Base-by-base conservation (phyloP, 2,888 invertebrate species). In the Trisateles emortualis region DNA sequence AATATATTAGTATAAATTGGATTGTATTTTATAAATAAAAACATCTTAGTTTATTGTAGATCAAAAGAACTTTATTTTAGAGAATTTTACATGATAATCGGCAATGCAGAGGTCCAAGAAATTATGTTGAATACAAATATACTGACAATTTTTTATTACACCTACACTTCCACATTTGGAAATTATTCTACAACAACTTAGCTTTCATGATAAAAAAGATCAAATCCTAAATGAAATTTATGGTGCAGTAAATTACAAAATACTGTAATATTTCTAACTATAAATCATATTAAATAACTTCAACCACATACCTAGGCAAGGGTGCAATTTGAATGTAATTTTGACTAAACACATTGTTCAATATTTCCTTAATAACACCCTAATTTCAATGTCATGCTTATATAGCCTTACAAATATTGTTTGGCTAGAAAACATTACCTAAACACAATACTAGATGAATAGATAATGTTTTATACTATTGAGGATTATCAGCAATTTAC, bases 11-110 rank as follows among this genome's bases (percentile, higher is more conserved):
- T 26, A 26, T 5, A 26, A 8, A 8, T 1, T 26, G 8, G 8
- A 26, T 8, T 26, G 26, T 26, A 26, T n/a, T n/a, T n/a, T n/a
- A n/a, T n/a, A 19, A 19, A 19, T 50, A 52, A 55, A 59, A 32
- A 62, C 56, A 52, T 50, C 45, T 48, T 58, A 64, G 52, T 10
- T 60, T 74, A 68, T 71, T 74, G 69, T 87, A 92, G 93, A 93
- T 92, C 92, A 93, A 93, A 93, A 93, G 92, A 93, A 93, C 91
- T 93, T 93, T 93, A 92, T 91, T 92, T 91, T 89, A 90, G 87
- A 92, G 89, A 91, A 88, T 89, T 86, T 92, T 92, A 91, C 91
- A 91, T 89, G 86, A 89, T 88, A 89, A 90, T 91, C 92, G 91
- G 92, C 92, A 92, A 92, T 92, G 92, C 91, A 92, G 87, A 92